Evolutionary conservation across 2,888 invertebrate genomes (phyloP).

Genomic region (Synanthedon formicaeformis): DNA sequence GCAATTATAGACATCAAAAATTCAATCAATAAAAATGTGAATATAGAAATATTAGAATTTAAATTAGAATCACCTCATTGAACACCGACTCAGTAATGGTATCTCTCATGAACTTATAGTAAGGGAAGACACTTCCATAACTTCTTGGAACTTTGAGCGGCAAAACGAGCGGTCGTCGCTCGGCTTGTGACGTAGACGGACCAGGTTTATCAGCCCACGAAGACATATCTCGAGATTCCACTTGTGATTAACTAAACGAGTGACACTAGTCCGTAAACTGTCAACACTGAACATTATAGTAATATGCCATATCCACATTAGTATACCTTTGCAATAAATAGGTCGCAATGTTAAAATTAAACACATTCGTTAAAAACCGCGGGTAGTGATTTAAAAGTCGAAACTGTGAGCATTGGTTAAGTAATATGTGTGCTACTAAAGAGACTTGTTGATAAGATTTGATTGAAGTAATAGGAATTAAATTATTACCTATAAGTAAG

Average conservation of each 20-base stretch:
- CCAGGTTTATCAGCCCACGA: slow-evolving; percentile 31
- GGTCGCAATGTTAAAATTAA: background rate
- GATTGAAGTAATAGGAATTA: slow-evolving; percentile 33
- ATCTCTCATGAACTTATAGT: slow-evolving; percentile 72
- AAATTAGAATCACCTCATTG: slow-evolving; percentile 32
- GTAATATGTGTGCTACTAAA: background rate
- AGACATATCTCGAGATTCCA: slow-evolving; percentile 16
- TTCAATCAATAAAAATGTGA: background rate
- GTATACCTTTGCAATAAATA: background rate
- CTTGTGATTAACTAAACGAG: slow-evolving; percentile 1
- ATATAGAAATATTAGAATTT: slow-evolving; percentile 4
- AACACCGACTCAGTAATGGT: slow-evolving; percentile 43
- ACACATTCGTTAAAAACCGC: background rate
- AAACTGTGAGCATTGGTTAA: background rate
- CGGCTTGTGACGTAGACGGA: slow-evolving; percentile 33
- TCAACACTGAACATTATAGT: slow-evolving; percentile 26
- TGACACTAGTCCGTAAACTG: slow-evolving; percentile 31
- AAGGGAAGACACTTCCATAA: slow-evolving; percentile 73
- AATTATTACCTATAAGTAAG: slow-evolving; percentile 12
- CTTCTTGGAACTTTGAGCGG: slow-evolving; percentile 59
- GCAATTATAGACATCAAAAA: too few relatives aligned
- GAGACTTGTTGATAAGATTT: slow-evolving; percentile 45
- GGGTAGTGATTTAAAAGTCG: background rate
- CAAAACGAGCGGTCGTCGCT: slow-evolving; percentile 51
- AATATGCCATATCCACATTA: slow-evolving; percentile 33